These are phyloP conservation scores for Cabera pusaria DNA, from an alignment of 2,888 invertebrate species.

Conservation along the genomic window DNA sequence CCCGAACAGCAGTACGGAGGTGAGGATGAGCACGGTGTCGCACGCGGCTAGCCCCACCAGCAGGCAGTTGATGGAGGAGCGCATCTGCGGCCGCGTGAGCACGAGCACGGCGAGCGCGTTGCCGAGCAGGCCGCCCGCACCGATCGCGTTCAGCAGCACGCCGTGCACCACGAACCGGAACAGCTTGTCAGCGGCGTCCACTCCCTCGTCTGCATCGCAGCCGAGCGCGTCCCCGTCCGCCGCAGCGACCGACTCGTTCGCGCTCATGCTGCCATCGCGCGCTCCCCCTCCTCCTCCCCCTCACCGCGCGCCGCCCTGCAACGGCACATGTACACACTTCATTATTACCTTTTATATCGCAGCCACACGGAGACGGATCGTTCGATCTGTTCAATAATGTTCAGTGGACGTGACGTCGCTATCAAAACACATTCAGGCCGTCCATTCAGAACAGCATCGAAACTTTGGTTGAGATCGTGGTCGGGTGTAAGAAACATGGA, in stretches of 20 bases:
- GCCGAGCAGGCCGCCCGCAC: slow-evolving; percentile 93
- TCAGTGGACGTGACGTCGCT: too few species aligned
- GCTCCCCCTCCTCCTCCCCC: slow-evolving; percentile 31
- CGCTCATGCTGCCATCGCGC: slow-evolving; percentile 37
- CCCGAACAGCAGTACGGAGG: slow-evolving; percentile 93
- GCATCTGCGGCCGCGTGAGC: slow-evolving; percentile 96
- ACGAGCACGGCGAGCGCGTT: slow-evolving; percentile 96
- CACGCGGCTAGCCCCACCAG: slow-evolving; percentile 96
- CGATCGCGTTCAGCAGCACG: slow-evolving; percentile 90
- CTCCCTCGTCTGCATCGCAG: slow-evolving; percentile 68
- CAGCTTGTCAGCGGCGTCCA: slow-evolving; percentile 77
- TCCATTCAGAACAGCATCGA: too few species aligned
- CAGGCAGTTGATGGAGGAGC: slow-evolving; percentile 97
- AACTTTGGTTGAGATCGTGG: too few species aligned
- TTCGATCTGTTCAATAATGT: too few species aligned
- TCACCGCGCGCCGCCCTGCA: slow-evolving; percentile 12
- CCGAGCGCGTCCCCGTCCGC: slow-evolving; percentile 36
- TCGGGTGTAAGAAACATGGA: too few species aligned
- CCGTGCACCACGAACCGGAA: slow-evolving; percentile 93
- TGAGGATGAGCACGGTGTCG: slow-evolving; percentile 95
- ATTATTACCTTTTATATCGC: too few species aligned
- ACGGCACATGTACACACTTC: too few species aligned
- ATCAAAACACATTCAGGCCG: too few species aligned
- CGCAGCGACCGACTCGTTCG: slow-evolving; percentile 42
- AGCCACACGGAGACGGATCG: too few species aligned